Evolutionary conservation across 2,113 vertebrate species (phyloP), one percentile per base, ranked within the genome.

Genomic region (Oreochromis spilurus): DNA sequence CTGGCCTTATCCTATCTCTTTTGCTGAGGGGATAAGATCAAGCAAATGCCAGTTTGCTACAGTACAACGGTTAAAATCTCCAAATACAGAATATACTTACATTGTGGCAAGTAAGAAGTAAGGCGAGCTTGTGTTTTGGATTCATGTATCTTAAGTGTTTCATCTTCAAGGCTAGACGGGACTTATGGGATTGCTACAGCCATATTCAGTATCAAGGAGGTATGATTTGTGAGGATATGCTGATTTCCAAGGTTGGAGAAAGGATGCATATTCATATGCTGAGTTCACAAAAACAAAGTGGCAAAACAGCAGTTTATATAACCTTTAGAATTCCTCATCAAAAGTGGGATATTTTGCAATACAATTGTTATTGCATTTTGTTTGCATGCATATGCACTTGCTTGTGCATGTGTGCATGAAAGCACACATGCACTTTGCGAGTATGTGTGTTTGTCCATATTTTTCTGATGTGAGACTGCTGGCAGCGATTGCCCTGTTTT

Each of bases 401-500:
- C 29, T 16, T 21, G 14, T 81, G 48, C 70, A 29, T 17, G n/a
- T 75, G 81, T 70, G 72, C 31, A 72, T 40, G 43, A 6, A 43
- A 3, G 14, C 52, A 70, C 54, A 9, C 36, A 2, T 14, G 29
- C n/a, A 78, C 53, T 55, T 55, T 36, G 7, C 6, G 38, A 13
- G 62, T 45, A 34, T 82, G 81, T 85, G 84, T 83, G 83, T 89
- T 52, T 81, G 87, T 90, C 89, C 84, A 80, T 94, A 87, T 92
- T 88, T 92, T 79, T 94, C 79, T 88, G 93, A 94, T 91, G 93
- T 90, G 77, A 80, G 54, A 91, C 91, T 89, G 93, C 89, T 92
- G 91, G 91, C 90, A 92, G 90, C 88, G 80, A 93, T 95, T 93
- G 93, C 87, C 91, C 93, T 88, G 90, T 94, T 95, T 95, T 95